A percentile compares a stretch with the other conserved stretches of the same genome.
These are phyloP conservation scores for Amiota communis DNA, from an alignment of 2,888 invertebrate species.

Conservation along the genomic window DNA sequence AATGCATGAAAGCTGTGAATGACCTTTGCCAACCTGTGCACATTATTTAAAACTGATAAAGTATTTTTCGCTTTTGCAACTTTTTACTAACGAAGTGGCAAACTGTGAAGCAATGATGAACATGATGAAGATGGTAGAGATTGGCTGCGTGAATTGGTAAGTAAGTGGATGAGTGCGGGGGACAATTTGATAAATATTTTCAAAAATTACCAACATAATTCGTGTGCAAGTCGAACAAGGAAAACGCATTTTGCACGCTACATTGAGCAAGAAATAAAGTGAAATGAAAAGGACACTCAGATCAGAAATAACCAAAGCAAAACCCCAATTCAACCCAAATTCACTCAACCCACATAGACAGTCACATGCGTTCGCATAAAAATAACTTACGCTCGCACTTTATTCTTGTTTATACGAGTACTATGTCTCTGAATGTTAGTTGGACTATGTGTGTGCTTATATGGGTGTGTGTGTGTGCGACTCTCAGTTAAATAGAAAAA, in stretches of 20 bases:
- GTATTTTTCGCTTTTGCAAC: neutral
- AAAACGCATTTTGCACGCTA: slow-evolving; percentile 26
- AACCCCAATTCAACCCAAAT: too few species aligned
- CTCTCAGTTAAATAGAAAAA: slow-evolving; percentile 16
- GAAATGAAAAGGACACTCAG: neutral
- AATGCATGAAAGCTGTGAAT: slow-evolving; percentile 9
- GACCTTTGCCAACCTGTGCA: slow-evolving; percentile 23
- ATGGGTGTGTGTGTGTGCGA: too few species aligned
- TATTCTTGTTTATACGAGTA: neutral
- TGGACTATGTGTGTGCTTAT: too few species aligned
- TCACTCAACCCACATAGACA: neutral
- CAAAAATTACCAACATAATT: slow-evolving; percentile 30
- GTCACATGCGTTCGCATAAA: neutral
- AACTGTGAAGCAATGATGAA: neutral
- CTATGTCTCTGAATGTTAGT: too few species aligned
- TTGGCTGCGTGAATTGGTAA: too few species aligned
- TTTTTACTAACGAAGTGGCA: slow-evolving; percentile 1
- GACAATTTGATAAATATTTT: slow-evolving; percentile 23
- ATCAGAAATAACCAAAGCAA: too few species aligned
- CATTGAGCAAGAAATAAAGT: neutral
- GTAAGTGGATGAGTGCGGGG: too few species aligned
- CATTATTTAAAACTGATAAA: slow-evolving; percentile 28
- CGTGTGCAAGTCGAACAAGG: slow-evolving; percentile 27
- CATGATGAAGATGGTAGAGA: too few species aligned
- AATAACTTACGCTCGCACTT: slow-evolving; percentile 17